A percentile compares a stretch with the other conserved stretches of the same genome.
Conservation (phyloP, 2,888 invertebrate species). For the Glaucopsyche alexis region DNA sequence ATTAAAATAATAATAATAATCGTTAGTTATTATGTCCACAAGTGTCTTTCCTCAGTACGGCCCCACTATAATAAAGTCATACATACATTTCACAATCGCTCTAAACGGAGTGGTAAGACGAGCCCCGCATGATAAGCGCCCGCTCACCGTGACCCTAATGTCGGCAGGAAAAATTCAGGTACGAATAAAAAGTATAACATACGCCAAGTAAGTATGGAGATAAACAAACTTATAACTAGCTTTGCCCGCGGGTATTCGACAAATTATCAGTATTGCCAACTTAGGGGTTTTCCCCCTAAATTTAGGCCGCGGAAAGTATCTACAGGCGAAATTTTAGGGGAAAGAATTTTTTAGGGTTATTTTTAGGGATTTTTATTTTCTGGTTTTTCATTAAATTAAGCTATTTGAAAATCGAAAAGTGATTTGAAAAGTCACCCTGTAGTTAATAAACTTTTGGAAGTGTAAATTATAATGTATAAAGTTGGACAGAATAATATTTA, state of each 20-base stretch:
- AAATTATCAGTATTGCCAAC: no score
- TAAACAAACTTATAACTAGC: neutral
- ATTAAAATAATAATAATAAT: neutral
- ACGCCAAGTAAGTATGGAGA: neutral
- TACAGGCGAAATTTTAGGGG: no score
- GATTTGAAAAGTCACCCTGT: no score
- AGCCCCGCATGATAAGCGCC: slow-evolving; percentile 17
- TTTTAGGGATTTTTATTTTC: no score
- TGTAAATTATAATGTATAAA: no score
- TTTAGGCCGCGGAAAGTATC: no score
- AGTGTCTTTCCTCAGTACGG: neutral
- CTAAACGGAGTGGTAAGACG: slow-evolving; percentile 23
- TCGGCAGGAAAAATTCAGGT: slow-evolving; percentile 20
- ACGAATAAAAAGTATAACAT: slow-evolving; percentile 3
- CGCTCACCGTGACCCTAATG: slow-evolving; percentile 26
- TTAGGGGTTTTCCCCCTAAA: no score
- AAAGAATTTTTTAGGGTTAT: no score
- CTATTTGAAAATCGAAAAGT: no score
- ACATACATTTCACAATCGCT: neutral
- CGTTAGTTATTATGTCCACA: neutral
- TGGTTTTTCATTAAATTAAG: no score
- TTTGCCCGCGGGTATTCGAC: neutral
- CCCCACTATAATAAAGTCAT: neutral
- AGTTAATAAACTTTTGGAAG: no score
- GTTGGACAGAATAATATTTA: no score